Conservation (phyloP, 2,797 vertebrate species). For the Hypotaenidia philippensis region DNA sequence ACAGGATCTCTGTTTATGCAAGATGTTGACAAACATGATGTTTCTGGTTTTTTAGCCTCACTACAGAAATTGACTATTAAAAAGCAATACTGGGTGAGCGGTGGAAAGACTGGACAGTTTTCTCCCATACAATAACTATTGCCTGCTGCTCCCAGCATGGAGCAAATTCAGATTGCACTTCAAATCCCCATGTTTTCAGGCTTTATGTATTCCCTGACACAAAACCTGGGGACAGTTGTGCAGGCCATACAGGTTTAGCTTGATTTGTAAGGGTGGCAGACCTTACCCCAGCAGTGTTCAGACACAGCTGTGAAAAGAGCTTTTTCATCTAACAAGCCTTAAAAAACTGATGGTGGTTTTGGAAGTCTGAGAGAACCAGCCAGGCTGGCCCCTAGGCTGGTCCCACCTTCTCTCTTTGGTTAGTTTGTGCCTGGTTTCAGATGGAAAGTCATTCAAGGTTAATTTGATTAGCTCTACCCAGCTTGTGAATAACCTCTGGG, state of each 20-base stretch:
- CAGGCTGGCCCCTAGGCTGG: neutral
- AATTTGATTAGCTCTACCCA: neutral
- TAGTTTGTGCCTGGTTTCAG: neutral
- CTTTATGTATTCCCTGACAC: neutral
- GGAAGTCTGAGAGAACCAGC: neutral
- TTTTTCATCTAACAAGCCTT: neutral
- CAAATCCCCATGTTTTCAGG: neutral
- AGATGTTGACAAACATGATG: neutral
- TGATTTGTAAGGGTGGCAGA: neutral
- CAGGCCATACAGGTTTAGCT: neutral
- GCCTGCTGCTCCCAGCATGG: neutral
- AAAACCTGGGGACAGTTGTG: neutral
- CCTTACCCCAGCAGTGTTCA: neutral
- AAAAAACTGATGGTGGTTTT: neutral
- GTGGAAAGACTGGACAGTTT: neutral
- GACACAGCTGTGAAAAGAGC: neutral
- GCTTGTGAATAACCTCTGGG: neutral
- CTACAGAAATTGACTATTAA: neutral
- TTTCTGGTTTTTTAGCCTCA: neutral
- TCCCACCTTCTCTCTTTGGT: neutral
- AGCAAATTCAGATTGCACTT: neutral
- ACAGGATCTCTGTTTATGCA: neutral
- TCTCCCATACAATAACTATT: accelerated
- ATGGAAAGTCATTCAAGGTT: neutral
- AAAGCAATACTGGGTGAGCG: neutral